Conservation (phyloP, 2,113 vertebrate genomes). For the Tautogolabrus adspersus region DNA sequence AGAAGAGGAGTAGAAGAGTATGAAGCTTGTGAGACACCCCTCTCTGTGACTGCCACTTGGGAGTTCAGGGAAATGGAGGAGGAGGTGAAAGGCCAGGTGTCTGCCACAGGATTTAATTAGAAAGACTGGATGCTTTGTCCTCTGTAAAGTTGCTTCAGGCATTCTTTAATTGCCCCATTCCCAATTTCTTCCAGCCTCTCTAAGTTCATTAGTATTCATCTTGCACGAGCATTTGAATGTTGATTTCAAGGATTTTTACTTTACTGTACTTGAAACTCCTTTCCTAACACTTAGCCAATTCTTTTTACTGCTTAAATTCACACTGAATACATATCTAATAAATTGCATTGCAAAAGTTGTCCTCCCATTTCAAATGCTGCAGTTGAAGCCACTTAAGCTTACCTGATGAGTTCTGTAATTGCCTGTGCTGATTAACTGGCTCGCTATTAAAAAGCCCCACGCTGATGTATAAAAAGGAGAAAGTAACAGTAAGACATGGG, state of each 20-base stretch:
- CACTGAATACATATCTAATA: slow-evolving; percentile 23
- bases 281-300: slow-evolving; percentile 20
- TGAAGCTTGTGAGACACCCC: slow-evolving; percentile 55
- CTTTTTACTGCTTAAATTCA: slow-evolving; percentile 11
- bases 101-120: slow-evolving; percentile 86
- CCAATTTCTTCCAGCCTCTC: slow-evolving; percentile 64
- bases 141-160: slow-evolving; percentile 85
- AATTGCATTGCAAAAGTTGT: slow-evolving; percentile 9
- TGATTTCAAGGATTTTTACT: slow-evolving; percentile 68
- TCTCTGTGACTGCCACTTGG: slow-evolving; percentile 72
- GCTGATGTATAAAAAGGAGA: slow-evolving; percentile 22
- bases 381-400: slow-evolving; percentile 23
- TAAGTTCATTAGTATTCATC: slow-evolving; percentile 82
- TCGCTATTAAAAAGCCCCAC: slow-evolving; percentile 30
- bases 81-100: slow-evolving; percentile 86
- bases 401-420: slow-evolving; percentile 46
- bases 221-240: slow-evolving; percentile 65
- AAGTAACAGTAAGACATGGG: slow-evolving; percentile 31
- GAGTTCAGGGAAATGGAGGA: slow-evolving; percentile 70
- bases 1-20: slow-evolving; percentile 59
- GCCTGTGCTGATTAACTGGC: slow-evolving; percentile 46
- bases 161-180: slow-evolving; percentile 85
- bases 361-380: slow-evolving; percentile 23
- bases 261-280: slow-evolving; percentile 48
- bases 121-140: slow-evolving; percentile 82